These are phyloP conservation scores for Picus viridis DNA, from an alignment of 2,797 vertebrate species.

Conservation along the genomic window DNA sequence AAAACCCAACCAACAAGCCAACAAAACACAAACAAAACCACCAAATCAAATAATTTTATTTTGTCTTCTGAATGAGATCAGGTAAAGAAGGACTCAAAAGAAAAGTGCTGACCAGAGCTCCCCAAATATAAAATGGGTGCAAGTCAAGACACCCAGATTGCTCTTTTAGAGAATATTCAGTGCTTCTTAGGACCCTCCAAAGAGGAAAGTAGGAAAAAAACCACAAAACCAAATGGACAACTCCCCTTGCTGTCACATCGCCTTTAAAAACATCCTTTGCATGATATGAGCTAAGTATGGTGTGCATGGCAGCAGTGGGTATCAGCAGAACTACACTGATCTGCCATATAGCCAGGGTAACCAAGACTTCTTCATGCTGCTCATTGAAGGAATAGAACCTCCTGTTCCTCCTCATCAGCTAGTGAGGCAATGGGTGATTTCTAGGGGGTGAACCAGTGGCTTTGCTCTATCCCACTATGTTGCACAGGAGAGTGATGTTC, in stretches of 20 bases:
- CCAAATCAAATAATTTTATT: neutral
- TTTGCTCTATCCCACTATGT: neutral
- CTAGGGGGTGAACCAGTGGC: neutral
- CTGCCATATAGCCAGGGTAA: neutral
- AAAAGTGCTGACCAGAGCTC: neutral
- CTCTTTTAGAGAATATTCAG: neutral
- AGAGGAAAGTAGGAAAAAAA: neutral
- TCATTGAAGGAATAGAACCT: neutral
- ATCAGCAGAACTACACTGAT: neutral
- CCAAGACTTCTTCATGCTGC: neutral
- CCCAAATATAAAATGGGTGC: neutral
- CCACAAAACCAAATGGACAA: neutral
- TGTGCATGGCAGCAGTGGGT: neutral
- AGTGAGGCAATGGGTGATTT: neutral
- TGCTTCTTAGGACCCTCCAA: neutral
- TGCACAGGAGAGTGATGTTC: neutral
- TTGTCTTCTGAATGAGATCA: neutral
- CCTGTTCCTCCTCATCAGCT: neutral
- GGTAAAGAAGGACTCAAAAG: neutral
- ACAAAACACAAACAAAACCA: neutral
- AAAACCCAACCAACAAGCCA: too few relatives aligned
- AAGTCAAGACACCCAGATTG: neutral
- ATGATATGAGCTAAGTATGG: too few relatives aligned
- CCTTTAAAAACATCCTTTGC: neutral
- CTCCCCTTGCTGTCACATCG: rapidly evolving